Evolutionary conservation across 2,888 invertebrate genomes (phyloP), one percentile per base, ranked within the genome.

Genomic region (Herminia tarsipennalis): DNA sequence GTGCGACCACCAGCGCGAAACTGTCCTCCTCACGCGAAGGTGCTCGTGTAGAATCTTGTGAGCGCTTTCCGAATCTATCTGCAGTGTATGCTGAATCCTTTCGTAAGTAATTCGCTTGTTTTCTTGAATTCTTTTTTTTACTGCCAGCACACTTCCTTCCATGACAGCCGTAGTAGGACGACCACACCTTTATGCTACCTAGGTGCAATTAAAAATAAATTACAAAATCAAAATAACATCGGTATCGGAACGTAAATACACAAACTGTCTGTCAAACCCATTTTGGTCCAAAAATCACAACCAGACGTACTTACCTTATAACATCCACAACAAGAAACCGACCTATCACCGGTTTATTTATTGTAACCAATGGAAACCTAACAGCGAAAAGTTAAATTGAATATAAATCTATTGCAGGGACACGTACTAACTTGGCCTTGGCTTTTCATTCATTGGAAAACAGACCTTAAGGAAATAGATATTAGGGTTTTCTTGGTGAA

Each of bases 351-450:
- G 30, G 34, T 24, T 61, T 66, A 71, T 72, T 73, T 72, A 73
- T 72, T 61, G 66, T 69, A 56, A 67, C 70, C 57, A 70, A 65
- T 68, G 66, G 66, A 60, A 70, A 69, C 70, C 69, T 55, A 68
- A 66, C 70, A 70, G 59, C 69, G 63, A 67, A 75, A 76, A 76
- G 74, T 76, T 76, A 73, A 77, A 77, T 77, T 77, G 76, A 76
- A 76, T 73, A 76, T 76, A 76, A 76, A 77, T 77, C 73, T 72
- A 69, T 67, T 70, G 56, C 29, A 36, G 28, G 37, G 57, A 61
- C 65, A 40, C 57, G 37, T 40, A 17, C 60, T 32, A 66, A 42
- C 6, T 34, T 46, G 17, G 0, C 10, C 2, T 5, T 1, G 9
- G 2, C 4, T 10, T 17, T 9, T 10, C 0, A 1, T 1, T 3